These are phyloP conservation scores for Aptenodytes forsteri DNA, from an alignment of 2,113 vertebrate species.

Conservation along the genomic window DNA sequence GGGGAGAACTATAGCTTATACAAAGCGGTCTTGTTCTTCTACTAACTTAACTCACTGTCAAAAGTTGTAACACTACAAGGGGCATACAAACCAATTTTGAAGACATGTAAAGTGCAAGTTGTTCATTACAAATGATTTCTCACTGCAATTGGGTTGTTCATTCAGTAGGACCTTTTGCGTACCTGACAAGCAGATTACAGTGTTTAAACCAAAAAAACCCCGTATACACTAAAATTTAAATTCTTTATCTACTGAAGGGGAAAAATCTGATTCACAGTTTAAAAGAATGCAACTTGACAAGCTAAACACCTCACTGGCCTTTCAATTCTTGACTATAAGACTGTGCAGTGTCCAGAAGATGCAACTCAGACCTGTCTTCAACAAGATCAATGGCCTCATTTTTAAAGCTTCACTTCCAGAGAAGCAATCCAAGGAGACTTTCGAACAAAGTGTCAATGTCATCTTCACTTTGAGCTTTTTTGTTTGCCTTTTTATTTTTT, in stretches of 20 bases:
- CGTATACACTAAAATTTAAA: background rate
- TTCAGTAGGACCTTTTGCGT: background rate
- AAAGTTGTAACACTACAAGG: background rate
- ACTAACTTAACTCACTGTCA: background rate
- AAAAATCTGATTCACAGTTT: background rate
- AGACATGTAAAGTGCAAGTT: background rate
- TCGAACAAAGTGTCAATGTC: conserved; percentile 66
- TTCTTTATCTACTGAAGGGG: background rate
- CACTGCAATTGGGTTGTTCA: background rate
- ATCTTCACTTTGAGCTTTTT: conserved; percentile 67
- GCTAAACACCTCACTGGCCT: conserved; percentile 67
- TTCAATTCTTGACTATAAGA: conserved; percentile 68
- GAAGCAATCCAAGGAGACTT: conserved; percentile 74
- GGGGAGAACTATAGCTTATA: background rate
- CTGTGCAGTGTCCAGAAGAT: conserved; percentile 69
- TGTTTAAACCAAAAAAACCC: background rate
- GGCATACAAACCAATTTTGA: background rate
- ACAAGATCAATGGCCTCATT: conserved; percentile 69
- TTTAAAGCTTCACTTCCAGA: conserved; percentile 71
- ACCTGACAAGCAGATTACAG: conserved; percentile 1
- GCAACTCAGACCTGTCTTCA: conserved; percentile 74
- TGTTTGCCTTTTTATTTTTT: conserved; percentile 11
- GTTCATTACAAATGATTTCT: background rate
- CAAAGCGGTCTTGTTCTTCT: background rate
- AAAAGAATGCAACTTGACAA: conserved; percentile 13